Base-by-base conservation (phyloP, 2,888 invertebrate species). In the Drosophila quinaria region DNA sequence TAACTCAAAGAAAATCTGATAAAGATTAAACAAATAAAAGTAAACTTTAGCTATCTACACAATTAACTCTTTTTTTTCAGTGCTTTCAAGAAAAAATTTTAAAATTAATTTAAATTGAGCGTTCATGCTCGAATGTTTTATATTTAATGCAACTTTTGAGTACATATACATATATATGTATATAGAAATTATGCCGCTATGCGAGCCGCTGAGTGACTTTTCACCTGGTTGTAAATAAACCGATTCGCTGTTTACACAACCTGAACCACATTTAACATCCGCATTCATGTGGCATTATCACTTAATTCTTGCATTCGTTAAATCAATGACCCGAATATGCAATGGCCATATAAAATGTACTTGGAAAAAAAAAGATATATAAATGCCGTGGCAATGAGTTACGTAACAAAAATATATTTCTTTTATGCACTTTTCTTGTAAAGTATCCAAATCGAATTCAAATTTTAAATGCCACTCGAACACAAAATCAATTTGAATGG, bases 401-500 rank as follows among this genome's bases (percentile, higher is more conserved):
- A 55, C 39, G 54, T 60, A 60, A 70, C 37, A 42, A 50, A 49
- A n/a, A 11, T n/a, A 8, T 15, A 0, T 33, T 22, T 3, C 15
- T 25, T 25, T 19, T 29, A 2, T 17, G 19, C 41, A 33, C 33
- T 46, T 46, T 17, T 37, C 17, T 39, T 31, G 44, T n/a, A 9
- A 29, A 19, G 35, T 9, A 5, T 10, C 46, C 13, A 22, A 74
- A 63, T 74, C 55, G 70, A 70, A 63, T 60, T 62, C 59, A 61
- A 64, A 79, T 60, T 75, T 83, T 51, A 83, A 84, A 84, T 77
- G 80, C 65, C 58, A 33, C 56, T 70, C 66, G 55, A 62, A 8
- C 29, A 8, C 19, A 29, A 78, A 81, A 76, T 87, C 67, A 76
- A 81, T 81, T 69, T 58, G 41, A 78, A 69, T 60, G 51, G 37